Percentiles rank a stretch among this genome's conserved stretches.
Conservation (phyloP, 2,113 vertebrate species). For the Macroglossus sobrinus region DNA sequence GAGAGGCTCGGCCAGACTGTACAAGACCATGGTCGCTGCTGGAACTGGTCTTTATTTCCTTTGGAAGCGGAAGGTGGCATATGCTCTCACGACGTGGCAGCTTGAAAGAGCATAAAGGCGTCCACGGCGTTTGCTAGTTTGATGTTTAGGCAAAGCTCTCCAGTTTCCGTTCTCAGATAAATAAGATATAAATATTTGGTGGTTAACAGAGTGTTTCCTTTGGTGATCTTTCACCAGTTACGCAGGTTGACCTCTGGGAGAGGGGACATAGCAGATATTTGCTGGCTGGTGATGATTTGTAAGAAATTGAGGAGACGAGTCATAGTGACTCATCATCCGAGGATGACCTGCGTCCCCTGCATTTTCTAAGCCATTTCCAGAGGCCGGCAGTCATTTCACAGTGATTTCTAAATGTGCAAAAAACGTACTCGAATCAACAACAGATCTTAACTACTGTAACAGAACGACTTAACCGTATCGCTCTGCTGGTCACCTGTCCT, state of each 20-base stretch:
- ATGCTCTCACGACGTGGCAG: neutral
- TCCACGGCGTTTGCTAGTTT: neutral
- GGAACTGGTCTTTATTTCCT: neutral
- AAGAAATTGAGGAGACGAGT: neutral
- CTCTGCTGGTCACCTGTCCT: neutral
- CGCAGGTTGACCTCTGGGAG: neutral
- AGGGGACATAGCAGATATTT: neutral
- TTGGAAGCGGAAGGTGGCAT: neutral
- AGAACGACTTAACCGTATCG: neutral
- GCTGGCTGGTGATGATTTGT: neutral
- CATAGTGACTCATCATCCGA: neutral
- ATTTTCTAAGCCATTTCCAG: neutral
- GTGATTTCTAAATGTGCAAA: constrained; percentile 27
- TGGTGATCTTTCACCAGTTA: neutral
- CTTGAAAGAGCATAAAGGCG: neutral
- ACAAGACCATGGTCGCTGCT: neutral
- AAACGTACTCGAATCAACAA: neutral
- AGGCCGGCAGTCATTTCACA: neutral
- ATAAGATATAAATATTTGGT: constrained; percentile 20
- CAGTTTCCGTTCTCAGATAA: neutral
- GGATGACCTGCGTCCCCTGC: neutral
- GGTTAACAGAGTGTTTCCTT: neutral
- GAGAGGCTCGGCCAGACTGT: neutral
- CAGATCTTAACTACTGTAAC: neutral
- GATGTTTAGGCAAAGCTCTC: neutral